These are phyloP conservation scores for Myotis myotis DNA, from an alignment of 2,797 vertebrate species.

Conservation along the genomic window DNA sequence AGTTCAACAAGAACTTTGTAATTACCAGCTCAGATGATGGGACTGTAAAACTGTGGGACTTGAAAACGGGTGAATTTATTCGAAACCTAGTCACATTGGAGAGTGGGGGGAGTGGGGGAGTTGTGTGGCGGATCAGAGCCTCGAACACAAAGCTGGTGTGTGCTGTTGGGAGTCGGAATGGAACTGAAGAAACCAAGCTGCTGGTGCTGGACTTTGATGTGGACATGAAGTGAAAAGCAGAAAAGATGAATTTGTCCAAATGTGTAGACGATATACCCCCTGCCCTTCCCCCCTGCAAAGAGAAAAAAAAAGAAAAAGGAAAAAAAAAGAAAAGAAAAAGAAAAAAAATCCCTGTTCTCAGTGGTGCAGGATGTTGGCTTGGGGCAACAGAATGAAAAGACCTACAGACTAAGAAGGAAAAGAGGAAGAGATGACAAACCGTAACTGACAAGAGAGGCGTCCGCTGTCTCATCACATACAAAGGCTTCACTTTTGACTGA, in stretches of 20 bases:
- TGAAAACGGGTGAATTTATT: conserved; percentile 99
- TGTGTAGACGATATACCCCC: conserved; percentile 85
- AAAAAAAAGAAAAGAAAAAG: conserved; percentile 64
- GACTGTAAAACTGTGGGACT: conserved; percentile 99
- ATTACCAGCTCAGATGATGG: conserved; percentile 99
- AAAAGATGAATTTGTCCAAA: conserved; percentile 85
- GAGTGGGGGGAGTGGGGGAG: conserved; percentile 98
- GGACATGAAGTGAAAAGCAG: conserved; percentile 96
- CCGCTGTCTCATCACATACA: conserved; percentile 83
- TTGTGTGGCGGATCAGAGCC: conserved; percentile 98
- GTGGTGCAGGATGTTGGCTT: conserved; percentile 88
- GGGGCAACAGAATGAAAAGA: conserved; percentile 88
- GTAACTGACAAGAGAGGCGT: conserved; percentile 83
- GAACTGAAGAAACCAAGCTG: conserved; percentile 99
- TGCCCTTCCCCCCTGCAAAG: conserved; percentile 80
- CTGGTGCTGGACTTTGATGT: conserved; percentile 99
- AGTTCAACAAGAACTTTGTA: conserved; percentile 99
- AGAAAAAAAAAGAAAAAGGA: conserved; percentile 68
- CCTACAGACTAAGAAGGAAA: conserved; percentile 85
- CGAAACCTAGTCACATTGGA: conserved; percentile 99
- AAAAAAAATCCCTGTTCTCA: conserved; percentile 86
- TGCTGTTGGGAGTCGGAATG: conserved; percentile 98
- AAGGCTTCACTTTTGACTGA: conserved; percentile 85
- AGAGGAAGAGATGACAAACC: conserved; percentile 83
- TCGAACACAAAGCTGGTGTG: conserved; percentile 99